phyloP scores from a whole-genome alignment of 2,113 vertebrate species.

The Orientallactaga bullata region DNA sequence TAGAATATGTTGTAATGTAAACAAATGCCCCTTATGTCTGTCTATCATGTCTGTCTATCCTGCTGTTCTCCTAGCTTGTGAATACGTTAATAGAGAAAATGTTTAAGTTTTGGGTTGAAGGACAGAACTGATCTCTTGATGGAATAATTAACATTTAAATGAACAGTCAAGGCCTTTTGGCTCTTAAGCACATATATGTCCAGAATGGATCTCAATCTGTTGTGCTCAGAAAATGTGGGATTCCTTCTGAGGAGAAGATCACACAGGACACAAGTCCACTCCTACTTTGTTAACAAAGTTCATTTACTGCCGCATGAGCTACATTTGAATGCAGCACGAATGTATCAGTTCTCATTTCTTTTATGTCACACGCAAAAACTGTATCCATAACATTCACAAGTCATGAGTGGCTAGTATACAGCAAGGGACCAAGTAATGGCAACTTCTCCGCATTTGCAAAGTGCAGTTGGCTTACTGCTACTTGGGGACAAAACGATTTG shows the following conservation, averaged over 20 bases:
- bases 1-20: not conserved
- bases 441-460: constrained; percentile 40
- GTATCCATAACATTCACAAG: not conserved
- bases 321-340: not conserved
- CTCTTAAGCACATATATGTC: constrained; percentile 11
- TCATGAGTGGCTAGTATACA: constrained; percentile 47
- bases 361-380: not conserved
- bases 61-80: not conserved
- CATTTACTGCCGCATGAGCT: not conserved
- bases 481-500: constrained; percentile 3
- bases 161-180: constrained; percentile 64
- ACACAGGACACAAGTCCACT: not conserved
- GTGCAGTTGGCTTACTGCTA: constrained; percentile 25
- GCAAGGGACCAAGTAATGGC: constrained; percentile 50
- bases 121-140: constrained; percentile 35
- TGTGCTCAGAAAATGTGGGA: constrained; percentile 34
- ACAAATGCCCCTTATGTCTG: not conserved
- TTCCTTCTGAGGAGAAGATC: not conserved
- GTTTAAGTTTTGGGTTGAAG: constrained; percentile 65
- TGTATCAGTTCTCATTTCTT: not conserved
- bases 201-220: constrained; percentile 61
- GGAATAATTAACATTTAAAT: constrained; percentile 78
- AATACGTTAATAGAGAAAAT: constrained; percentile 41
- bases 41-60: not conserved
- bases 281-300: not conserved